Conservation (phyloP, 2,113 vertebrate species). For the Proteles cristata region DNA sequence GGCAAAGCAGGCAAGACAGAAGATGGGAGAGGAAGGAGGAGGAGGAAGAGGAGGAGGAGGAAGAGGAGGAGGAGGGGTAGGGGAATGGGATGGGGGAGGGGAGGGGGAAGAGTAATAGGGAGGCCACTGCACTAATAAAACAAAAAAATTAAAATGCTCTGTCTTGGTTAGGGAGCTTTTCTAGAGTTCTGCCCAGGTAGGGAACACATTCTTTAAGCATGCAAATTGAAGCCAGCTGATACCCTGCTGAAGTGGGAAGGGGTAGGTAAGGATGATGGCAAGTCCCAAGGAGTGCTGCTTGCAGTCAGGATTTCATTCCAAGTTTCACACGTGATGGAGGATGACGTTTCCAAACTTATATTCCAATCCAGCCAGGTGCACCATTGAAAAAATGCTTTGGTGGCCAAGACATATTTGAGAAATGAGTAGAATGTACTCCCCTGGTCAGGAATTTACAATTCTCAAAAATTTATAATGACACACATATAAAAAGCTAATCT, state of each 20-base stretch:
- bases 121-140: not conserved
- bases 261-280: not conserved
- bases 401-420: not conserved
- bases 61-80: too few relatives aligned
- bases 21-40: not conserved
- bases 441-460: not conserved
- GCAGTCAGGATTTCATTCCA: not conserved
- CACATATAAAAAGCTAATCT: not conserved
- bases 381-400: not conserved
- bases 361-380: not conserved
- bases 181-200: not conserved
- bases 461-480: not conserved
- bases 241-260: not conserved
- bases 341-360: not conserved
- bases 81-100: too few relatives aligned
- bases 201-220: not conserved
- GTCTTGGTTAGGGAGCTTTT: not conserved
- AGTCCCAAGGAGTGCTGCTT: not conserved
- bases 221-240: not conserved
- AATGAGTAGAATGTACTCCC: not conserved
- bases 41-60: too few relatives aligned
- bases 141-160: not conserved
- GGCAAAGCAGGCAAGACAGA: not conserved
- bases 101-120: too few relatives aligned
- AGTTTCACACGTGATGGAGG: not conserved